Percentiles rank a stretch among this genome's conserved stretches.
These are phyloP conservation scores for Corythornis madagascariensis DNA, from an alignment of 2,113 vertebrate genomes.

Conservation along the genomic window DNA sequence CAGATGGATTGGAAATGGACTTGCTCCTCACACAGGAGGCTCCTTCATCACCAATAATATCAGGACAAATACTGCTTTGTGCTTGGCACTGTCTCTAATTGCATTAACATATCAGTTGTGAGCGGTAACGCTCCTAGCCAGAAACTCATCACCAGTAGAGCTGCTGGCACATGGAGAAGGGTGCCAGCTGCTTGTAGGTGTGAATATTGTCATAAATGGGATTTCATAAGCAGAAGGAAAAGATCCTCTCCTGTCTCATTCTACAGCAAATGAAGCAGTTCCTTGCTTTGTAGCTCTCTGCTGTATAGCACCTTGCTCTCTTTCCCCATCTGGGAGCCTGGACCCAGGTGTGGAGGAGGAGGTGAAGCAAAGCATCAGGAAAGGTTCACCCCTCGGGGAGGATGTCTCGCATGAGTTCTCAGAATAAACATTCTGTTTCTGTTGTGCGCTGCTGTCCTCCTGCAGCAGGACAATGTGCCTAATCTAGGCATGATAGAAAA, in stretches of 20 bases:
- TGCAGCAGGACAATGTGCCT: background rate
- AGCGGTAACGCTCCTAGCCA: background rate
- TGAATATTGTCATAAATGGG: conserved; percentile 11
- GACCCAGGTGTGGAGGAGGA: background rate
- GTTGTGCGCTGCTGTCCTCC: background rate
- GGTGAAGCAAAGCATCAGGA: background rate
- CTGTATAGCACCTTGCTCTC: background rate
- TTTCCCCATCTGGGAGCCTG: background rate
- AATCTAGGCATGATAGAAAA: background rate
- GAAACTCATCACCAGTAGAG: conserved; percentile 27
- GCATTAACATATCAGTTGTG: conserved; percentile 21
- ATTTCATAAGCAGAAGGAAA: conserved; percentile 8
- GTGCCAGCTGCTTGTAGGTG: conserved; percentile 60
- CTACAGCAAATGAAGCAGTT: background rate
- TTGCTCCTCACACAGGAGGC: conserved; percentile 23
- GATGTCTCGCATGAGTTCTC: background rate
- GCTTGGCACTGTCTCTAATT: conserved; percentile 6
- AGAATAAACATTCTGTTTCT: background rate
- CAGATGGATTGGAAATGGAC: conserved; percentile 53
- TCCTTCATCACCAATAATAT: conserved; percentile 46
- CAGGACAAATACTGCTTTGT: conserved; percentile 45
- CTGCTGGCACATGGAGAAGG: conserved; percentile 3
- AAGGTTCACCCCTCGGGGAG: background rate
- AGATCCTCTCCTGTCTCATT: background rate
- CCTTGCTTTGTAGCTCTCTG: background rate